These are phyloP conservation scores for Echinarachnius parma DNA, from an alignment of 53 echinoderm and acorn worm species.

Conservation along the genomic window DNA sequence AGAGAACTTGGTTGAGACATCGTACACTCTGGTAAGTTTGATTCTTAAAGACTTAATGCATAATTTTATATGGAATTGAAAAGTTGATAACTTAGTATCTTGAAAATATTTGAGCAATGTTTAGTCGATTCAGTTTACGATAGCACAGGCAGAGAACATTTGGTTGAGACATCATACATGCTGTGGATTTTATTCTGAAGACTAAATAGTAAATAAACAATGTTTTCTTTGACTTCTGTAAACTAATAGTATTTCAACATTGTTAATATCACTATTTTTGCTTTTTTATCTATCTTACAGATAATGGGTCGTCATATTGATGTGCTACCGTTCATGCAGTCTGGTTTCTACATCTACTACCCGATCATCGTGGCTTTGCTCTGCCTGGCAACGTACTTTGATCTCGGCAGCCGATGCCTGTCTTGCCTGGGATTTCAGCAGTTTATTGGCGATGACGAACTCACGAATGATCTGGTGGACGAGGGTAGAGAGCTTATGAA, in stretches of 20 bases:
- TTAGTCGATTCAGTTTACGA: too few species aligned
- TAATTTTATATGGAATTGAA: too few species aligned
- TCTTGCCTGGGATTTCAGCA: constrained; percentile 92
- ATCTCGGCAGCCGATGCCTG: constrained; percentile 87
- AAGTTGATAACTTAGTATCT: too few species aligned
- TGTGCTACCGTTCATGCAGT: constrained; percentile 87
- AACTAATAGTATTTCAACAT: too few species aligned
- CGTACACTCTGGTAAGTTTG: constrained; percentile 83
- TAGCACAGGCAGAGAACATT: too few species aligned
- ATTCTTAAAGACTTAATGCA: too few species aligned
- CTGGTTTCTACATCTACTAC: constrained; percentile 95
- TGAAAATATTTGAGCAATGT: too few species aligned
- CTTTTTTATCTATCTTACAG: constrained; percentile 34
- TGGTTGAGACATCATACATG: too few species aligned
- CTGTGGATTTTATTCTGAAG: too few species aligned
- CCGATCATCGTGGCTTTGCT: constrained; percentile 88
- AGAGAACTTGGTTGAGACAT: constrained; percentile 80
- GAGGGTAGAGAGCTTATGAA: constrained; percentile 89
- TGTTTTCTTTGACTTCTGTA: too few species aligned
- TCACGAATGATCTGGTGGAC: constrained; percentile 86
- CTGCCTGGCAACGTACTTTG: constrained; percentile 94
- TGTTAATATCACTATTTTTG: too few species aligned
- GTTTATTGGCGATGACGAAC: constrained; percentile 97
- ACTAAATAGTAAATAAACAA: too few species aligned
- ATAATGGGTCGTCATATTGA: constrained; percentile 94